Evolutionary conservation across 2,113 vertebrate species (phyloP).

Genomic region (Ptilonorhynchus violaceus): DNA sequence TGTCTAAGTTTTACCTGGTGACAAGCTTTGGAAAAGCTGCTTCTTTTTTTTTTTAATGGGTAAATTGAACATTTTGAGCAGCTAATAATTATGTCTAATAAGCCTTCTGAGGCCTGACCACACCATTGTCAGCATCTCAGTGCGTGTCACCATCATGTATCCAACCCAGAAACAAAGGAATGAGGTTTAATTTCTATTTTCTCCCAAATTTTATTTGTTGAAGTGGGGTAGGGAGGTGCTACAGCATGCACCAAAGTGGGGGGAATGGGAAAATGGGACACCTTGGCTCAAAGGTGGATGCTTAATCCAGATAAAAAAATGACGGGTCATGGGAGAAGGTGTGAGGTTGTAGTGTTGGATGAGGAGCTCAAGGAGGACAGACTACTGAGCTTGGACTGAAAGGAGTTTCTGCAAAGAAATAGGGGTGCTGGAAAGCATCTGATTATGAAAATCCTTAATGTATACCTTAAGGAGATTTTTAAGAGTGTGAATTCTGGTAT

Average conservation of each 20-base stretch:
- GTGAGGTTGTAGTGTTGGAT: background rate
- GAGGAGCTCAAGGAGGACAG: background rate
- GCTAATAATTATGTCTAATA: background rate
- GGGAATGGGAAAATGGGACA: background rate
- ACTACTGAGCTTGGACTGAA: background rate
- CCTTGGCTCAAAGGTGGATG: background rate
- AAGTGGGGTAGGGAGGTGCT: background rate
- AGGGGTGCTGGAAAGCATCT: background rate
- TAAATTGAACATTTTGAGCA: background rate
- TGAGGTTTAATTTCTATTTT: background rate
- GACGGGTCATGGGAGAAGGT: rapidly evolving
- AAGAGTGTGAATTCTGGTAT: background rate
- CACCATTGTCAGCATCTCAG: rapidly evolving
- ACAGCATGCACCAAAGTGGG: background rate
- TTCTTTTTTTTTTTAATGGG: background rate
- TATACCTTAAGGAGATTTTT: background rate
- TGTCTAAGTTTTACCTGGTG: background rate
- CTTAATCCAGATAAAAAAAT: background rate
- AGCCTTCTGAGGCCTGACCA: background rate
- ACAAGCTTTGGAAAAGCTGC: background rate
- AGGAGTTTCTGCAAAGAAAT: background rate
- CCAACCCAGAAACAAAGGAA: background rate
- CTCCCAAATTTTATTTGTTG: background rate
- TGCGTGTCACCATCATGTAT: rapidly evolving
- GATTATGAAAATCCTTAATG: background rate